Evolutionary conservation across 2,797 vertebrate genomes (phyloP), one percentile per base, ranked within the genome.

Genomic region (Cynopterus sphinx): DNA sequence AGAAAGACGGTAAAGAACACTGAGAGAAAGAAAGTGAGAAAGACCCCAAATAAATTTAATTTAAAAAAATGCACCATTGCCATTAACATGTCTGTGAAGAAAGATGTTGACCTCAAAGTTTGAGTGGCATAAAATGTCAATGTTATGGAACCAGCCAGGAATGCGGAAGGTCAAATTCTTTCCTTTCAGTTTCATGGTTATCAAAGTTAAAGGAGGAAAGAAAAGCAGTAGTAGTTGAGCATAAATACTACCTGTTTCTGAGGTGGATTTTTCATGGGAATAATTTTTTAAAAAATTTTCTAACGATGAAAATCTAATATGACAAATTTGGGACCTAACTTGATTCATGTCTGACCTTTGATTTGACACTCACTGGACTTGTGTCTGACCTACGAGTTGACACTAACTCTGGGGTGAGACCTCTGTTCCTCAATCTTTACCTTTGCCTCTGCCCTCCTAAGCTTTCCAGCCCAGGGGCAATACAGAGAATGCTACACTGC

Each of bases 171-270:
- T 95, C 78, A 92, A 26, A 55, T 94, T 79, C 57, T 95, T 88
- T 67, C 71, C 63, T 94, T 88, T 94, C 81, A 83, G 46, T 51
- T 78, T 94, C n/a, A 49, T 65, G n/a, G 33, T 87, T 88, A 71
- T 82, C 43, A 70, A 89, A 73, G 16, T 68, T 82, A 90, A 85
- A 61, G 39, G n/a, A 33, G 65, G 39, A 85, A 95, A 93, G 70
- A 71, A 65, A 82, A 31, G 12, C 9, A 36, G 36, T 67, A 26
- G 33, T 39, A 41, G 9, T 59, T 39, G 39, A 90, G 21, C 19
- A 71, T 46, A 88, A 92, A 46, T 31, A 26, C n/a, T 57, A 26
- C 39, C 36, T 77, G n/a, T 26, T 63, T 94, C 67, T 83, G 87
- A 63, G 49, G 24, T 19, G 43, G 33, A 71, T 41, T 81, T 79